Evolutionary conservation across 1,140 invertebrate species (phyloP).

Genomic region (Pseudoatta argentina): DNA sequence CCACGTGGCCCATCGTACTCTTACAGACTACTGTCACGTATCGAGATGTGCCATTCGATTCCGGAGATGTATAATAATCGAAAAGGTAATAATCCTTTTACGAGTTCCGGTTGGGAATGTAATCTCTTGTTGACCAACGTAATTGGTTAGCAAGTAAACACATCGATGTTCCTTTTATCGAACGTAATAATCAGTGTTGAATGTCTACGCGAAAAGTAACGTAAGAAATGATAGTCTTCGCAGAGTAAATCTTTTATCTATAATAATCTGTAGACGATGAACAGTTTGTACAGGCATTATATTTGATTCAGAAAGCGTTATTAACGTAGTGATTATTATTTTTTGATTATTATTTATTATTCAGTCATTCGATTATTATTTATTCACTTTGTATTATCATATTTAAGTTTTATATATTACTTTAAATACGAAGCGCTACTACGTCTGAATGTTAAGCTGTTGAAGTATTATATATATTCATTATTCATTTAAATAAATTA

Average conservation of each 20-base stretch:
- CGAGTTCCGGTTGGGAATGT: conserved; percentile 11
- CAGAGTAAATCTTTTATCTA: conserved; percentile 6
- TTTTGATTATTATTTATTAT: neutral
- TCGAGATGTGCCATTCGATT: conserved; percentile 12
- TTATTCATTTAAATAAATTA: no score
- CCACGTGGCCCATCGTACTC: conserved; percentile 41
- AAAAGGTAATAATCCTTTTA: neutral
- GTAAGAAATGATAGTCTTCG: neutral
- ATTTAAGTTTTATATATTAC: no score
- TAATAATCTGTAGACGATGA: neutral
- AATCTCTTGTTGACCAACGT: conserved; percentile 1
- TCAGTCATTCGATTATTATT: neutral
- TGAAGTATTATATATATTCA: no score
- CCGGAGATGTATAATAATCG: conserved; percentile 15
- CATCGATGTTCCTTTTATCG: conserved; percentile 6
- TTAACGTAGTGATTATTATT: neutral
- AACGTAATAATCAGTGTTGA: conserved; percentile 41
- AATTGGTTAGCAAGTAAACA: neutral
- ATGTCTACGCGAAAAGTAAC: neutral
- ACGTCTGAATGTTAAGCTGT: no score
- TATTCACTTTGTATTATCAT: neutral
- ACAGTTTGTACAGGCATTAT: no score
- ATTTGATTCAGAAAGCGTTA: neutral
- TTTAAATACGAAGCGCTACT: no score
- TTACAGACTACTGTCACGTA: conserved; percentile 31